Base-by-base conservation (phyloP, 2,888 invertebrate genomes). In the Merodon equestris region DNA sequence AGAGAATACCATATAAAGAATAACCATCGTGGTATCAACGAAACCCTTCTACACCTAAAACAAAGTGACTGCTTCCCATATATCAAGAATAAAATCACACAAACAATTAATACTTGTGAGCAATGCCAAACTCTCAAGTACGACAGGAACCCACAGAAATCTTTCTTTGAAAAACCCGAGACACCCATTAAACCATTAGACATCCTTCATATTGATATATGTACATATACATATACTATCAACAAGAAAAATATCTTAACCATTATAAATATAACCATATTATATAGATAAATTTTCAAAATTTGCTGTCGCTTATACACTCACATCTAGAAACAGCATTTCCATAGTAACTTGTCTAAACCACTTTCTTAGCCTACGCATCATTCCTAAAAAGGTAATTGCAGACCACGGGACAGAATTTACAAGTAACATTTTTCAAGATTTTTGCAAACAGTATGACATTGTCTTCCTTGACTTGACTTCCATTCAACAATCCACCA, bases 11-110 rank as follows among this genome's bases (percentile, higher is more conserved):
- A 72, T 17, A 51, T 50, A 10, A 67, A 67, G 13, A 48, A 36
- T 12, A 71, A 72, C 19, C 72, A 77, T 40, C 53, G 72, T 15
- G 67, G 77, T 9, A 72, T 77, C 5, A 48, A 60, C 7, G 58
- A 60, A 38, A 60, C 47, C 1, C 17, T 38, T 3, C 15, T 48
- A 12, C 47, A 60, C 12, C n/a, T n/a, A n/a, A n/a, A n/a, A n/a
- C n/a, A n/a, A n/a, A n/a, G n/a, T n/a, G n/a, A n/a, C n/a, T n/a
- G n/a, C n/a, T n/a, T n/a, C n/a, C n/a, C n/a, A n/a, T n/a, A n/a
- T n/a, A n/a, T n/a, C n/a, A n/a, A n/a, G n/a, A n/a, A n/a, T n/a
- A n/a, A n/a, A n/a, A n/a, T n/a, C n/a, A n/a, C n/a, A n/a, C n/a
- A n/a, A n/a, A 51, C 10, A 0, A 51, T 51, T 4, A 51, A 51